Conservation (phyloP, 2,797 vertebrate genomes). For the Channa striata region DNA sequence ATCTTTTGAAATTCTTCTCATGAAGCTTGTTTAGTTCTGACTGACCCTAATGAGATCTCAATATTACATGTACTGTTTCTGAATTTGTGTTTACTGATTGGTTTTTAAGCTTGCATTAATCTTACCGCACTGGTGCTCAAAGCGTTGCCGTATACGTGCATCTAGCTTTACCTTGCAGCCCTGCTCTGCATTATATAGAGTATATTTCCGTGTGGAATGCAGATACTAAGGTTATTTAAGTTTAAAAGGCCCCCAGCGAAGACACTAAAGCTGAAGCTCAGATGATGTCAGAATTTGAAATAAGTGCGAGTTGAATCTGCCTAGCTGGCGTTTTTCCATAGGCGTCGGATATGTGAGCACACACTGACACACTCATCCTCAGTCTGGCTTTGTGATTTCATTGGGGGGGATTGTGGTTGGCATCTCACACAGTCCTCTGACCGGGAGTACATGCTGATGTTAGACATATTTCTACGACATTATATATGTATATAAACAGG, state of each 20-base stretch:
- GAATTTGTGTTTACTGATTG: constrained; percentile 23
- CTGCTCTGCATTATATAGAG: constrained; percentile 18
- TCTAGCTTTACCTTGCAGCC: constrained; percentile 32
- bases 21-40: constrained; percentile 44
- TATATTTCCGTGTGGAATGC: constrained; percentile 52
- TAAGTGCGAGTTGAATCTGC: constrained; percentile 58
- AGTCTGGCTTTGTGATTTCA: constrained; percentile 29
- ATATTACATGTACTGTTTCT: constrained; percentile 21
- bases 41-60: constrained; percentile 39
- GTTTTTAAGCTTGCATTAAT: constrained; percentile 31
- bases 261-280: constrained; percentile 35
- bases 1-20: constrained; percentile 73
- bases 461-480: constrained; percentile 9
- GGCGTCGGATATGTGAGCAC: constrained; percentile 22
- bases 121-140: constrained; percentile 10
- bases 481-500: background rate
- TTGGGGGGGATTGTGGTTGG: constrained; percentile 7
- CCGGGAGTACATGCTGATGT: constrained; percentile 21
- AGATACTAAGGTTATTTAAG: constrained; percentile 38
- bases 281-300: constrained; percentile 76
- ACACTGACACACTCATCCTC: constrained; percentile 31
- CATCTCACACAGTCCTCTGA: constrained; percentile 19
- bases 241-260: constrained; percentile 42
- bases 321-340: constrained; percentile 56
- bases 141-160: constrained; percentile 5